phyloP scores from a whole-genome alignment of 2,113 vertebrate species.

The Clarias macrocephalus region DNA sequence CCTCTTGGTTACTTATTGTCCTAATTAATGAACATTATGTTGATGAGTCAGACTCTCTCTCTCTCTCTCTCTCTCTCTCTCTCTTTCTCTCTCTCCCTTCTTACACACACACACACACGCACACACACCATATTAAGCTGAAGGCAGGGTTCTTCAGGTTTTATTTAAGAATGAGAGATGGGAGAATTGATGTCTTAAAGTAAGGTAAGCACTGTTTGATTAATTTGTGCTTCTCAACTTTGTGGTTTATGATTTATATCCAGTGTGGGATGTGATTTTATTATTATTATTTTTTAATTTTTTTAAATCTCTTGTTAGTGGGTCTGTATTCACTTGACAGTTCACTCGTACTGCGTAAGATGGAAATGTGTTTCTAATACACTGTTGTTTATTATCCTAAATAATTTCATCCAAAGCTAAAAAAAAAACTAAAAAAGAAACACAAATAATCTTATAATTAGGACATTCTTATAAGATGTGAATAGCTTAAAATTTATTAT shows the following conservation, averaged over 20 bases:
- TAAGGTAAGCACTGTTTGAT: not conserved
- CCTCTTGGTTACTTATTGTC: too few species aligned
- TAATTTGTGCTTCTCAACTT: not conserved
- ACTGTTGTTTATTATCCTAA: not conserved
- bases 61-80: too few species aligned
- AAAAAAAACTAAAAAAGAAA: not conserved
- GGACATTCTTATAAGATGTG: too few species aligned
- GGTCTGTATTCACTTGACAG: not conserved
- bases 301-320: not conserved
- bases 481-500: not conserved
- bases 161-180: not conserved
- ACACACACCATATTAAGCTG: not conserved
- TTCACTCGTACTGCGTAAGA: too few species aligned
- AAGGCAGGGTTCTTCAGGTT: not conserved
- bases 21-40: not conserved
- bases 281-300: not conserved
- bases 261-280: not conserved
- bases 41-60: not conserved
- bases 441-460: not conserved
- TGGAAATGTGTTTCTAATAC: too few species aligned
- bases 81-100: not conserved
- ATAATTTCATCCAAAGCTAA: not conserved
- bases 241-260: not conserved
- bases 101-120: not conserved
- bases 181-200: not conserved